phyloP scores from a whole-genome alignment of 1,140 invertebrate genomes.

The Venustaconcha ellipsiformis region DNA sequence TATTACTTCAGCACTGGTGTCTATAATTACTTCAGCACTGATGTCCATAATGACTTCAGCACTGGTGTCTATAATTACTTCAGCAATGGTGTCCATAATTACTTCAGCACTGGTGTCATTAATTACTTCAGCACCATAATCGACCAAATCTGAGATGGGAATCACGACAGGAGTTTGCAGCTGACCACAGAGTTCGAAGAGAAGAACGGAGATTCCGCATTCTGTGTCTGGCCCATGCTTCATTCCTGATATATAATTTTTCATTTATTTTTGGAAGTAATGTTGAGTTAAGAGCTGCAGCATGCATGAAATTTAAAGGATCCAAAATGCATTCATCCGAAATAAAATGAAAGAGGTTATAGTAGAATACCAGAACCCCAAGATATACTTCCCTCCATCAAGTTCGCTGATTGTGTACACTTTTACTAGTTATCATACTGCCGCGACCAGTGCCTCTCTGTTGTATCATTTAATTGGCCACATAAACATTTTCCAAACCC shows the following conservation, averaged over 20 bases:
- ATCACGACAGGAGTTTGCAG: not conserved
- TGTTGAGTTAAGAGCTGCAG: constrained; percentile 18
- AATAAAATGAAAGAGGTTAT: constrained; percentile 28
- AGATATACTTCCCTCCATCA: constrained; percentile 18
- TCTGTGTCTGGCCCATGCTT: constrained; percentile 33
- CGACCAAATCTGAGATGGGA: not conserved
- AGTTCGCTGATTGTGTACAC: constrained; percentile 9
- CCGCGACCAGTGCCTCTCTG: not conserved
- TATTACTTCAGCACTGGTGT: too few species aligned
- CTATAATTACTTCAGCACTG: too few species aligned
- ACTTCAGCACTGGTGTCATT: too few species aligned
- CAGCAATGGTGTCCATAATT: too few species aligned
- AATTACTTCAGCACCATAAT: not conserved
- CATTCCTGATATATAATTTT: constrained; percentile 23
- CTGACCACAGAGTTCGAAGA: too few species aligned
- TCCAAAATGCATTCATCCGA: constrained; percentile 31
- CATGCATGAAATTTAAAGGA: constrained; percentile 20
- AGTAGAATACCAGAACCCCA: constrained; percentile 10
- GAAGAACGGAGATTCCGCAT: too few species aligned
- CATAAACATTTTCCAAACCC: constrained; percentile 9
- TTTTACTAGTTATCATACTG: not conserved
- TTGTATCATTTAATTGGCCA: constrained; percentile 2
- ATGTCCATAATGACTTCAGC: too few species aligned
- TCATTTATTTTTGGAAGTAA: constrained; percentile 28
- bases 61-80: too few species aligned